Base-by-base conservation (phyloP, 2,888 invertebrate genomes). In the Aphidius colemani region DNA sequence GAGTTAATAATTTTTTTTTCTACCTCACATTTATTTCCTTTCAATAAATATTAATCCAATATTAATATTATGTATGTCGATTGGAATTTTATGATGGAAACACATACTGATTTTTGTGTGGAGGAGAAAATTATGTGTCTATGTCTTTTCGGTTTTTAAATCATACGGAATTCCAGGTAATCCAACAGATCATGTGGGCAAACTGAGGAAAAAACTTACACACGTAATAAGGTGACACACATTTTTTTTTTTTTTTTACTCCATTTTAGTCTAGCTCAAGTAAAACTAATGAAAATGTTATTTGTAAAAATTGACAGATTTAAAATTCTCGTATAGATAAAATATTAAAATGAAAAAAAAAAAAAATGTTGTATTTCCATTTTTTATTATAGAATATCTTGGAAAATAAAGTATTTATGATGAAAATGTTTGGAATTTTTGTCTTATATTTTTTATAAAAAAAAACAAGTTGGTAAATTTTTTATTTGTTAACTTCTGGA, bases 401-500 rank as follows among this genome's bases (percentile, higher is more conserved):
- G 55, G 43, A 55, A 43, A 55, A 55, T 55, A 43, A 55, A 41
- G 55, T 41, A 43, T 43, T 13, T 11, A 43, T 13, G 13, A 55
- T 45, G 5, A 30, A 30, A 30, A 30, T 30, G 30, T 30, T 30
- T 30, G 30, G 30, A 30, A 30, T 30, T 30, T 30, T 30, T 30
- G 4, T 46, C 9, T 44, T 39, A 50, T 30, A 30, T 30, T 30
- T 30, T 13, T 13, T 46, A 6, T 6, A 46, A 46, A 46, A 11
- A 11, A 46, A 50, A 53, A 55, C 62, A 56, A 63, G 59, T 18
- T 18, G 13, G 13, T 18, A 64, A 58, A 43, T 46, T 55, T 30
- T 30, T 30, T 30, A 30, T 66, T 58, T 66, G 67, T 57, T 45
- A 64, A 70, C 71, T 70, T 71, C 71, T 69, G 71, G 30, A 30